Conservation (phyloP, 2,113 vertebrate genomes). For the Alosa alosa region DNA sequence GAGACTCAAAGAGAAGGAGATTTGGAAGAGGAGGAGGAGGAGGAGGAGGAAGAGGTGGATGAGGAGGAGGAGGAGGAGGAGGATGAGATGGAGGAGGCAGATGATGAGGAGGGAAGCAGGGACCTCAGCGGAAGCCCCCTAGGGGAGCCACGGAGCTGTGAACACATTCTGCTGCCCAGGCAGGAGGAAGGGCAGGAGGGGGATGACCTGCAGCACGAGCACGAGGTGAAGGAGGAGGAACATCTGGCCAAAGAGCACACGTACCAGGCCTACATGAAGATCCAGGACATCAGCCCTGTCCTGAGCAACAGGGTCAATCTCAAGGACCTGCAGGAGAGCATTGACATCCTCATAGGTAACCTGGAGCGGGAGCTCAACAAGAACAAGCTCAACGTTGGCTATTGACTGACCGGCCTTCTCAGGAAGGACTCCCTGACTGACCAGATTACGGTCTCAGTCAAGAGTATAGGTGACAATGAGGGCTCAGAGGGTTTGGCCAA, state of each 20-base stretch:
- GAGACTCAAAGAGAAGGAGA: slow-evolving; percentile 45
- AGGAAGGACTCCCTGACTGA: not conserved
- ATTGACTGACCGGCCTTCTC: slow-evolving; percentile 59
- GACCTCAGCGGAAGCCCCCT: not conserved
- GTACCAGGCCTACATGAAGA: slow-evolving; percentile 83
- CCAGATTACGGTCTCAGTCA: not conserved
- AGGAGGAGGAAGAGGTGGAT: slow-evolving; percentile 17
- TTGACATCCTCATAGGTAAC: slow-evolving; percentile 94
- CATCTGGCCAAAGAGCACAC: slow-evolving; percentile 69
- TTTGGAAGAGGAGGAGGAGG: slow-evolving; percentile 38
- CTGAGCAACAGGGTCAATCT: slow-evolving; percentile 84
- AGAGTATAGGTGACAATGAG: not conserved
- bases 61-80: slow-evolving; percentile 4
- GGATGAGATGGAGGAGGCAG: slow-evolving; percentile 23
- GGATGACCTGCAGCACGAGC: not conserved
- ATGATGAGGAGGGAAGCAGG: not conserved
- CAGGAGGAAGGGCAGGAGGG: not conserved
- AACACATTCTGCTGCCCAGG: slow-evolving; percentile 45
- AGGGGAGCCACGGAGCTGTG: slow-evolving; percentile 47
- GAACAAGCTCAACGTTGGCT: slow-evolving; percentile 86
- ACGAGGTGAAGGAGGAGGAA: not conserved
- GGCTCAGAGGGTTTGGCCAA: not conserved
- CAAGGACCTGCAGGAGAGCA: slow-evolving; percentile 95
- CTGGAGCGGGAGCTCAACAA: slow-evolving; percentile 96
- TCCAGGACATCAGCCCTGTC: slow-evolving; percentile 81